phyloP scores from a whole-genome alignment of 1,140 invertebrate species.

The Tetramorium simillimum region DNA sequence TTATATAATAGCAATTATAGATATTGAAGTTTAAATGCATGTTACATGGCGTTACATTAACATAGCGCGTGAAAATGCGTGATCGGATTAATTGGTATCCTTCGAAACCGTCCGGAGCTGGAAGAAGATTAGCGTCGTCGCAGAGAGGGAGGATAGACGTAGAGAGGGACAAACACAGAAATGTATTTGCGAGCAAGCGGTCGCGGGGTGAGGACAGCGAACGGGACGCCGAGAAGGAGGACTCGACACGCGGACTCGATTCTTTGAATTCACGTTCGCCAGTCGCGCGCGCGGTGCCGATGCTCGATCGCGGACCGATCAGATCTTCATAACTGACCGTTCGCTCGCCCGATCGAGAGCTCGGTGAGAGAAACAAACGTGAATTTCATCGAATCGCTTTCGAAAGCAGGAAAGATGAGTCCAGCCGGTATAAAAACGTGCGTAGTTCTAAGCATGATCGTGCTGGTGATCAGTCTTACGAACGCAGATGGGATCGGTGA shows the following conservation, averaged over 20 bases:
- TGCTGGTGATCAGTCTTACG: neutral
- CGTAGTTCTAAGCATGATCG: neutral
- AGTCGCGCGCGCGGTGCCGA: constrained; percentile 53
- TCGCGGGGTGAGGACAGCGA: constrained; percentile 30
- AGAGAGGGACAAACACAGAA: constrained; percentile 37
- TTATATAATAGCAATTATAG: neutral
- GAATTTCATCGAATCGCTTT: neutral
- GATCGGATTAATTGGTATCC: neutral
- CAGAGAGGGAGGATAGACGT: neutral
- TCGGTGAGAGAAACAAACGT: neutral
- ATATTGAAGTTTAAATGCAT: no score
- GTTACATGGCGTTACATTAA: neutral
- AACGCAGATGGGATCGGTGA: constrained; percentile 16
- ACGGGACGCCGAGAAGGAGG: constrained; percentile 33
- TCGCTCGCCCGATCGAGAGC: no score
- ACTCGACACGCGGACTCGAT: neutral
- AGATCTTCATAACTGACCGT: neutral
- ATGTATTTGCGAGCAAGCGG: neutral
- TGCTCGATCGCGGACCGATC: constrained; percentile 42
- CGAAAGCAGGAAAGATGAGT: neutral
- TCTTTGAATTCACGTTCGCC: constrained; percentile 29
- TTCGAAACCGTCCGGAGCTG: neutral
- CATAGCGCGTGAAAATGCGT: neutral
- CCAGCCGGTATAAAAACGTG: neutral
- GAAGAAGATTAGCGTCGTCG: constrained; percentile 25